phyloP scores from a whole-genome alignment of 2,113 vertebrate genomes.

The Pipa parva region DNA sequence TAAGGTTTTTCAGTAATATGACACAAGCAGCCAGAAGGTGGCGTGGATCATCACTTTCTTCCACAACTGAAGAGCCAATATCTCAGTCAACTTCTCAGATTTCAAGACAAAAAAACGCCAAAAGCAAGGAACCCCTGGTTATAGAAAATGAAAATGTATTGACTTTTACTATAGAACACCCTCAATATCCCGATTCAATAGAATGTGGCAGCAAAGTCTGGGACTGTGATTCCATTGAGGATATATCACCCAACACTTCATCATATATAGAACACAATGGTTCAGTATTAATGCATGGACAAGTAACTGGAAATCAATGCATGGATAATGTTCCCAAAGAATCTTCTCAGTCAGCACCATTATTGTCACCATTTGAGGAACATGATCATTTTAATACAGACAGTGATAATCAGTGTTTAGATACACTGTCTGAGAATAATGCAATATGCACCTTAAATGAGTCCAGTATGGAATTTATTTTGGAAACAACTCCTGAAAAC shows the following conservation, averaged over 20 bases:
- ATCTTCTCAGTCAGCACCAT: neutral
- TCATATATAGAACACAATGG: neutral
- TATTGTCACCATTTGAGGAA: neutral
- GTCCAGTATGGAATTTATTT: neutral
- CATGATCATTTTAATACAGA: neutral
- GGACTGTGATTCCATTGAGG: conserved; percentile 23
- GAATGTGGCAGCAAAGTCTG: conserved; percentile 49
- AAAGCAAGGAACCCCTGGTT: conserved; percentile 48
- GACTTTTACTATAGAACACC: conserved; percentile 45
- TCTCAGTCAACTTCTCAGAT: conserved; percentile 52
- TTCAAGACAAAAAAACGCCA: conserved; percentile 45
- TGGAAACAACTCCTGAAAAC: conserved; percentile 7
- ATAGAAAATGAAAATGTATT: conserved; percentile 55
- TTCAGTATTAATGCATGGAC: neutral
- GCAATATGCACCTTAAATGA: neutral
- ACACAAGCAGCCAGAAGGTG: conserved; percentile 78
- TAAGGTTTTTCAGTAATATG: conserved; percentile 78
- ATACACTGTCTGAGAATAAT: neutral
- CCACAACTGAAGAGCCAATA: conserved; percentile 64
- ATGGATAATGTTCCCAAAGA: neutral
- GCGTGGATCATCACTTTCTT: conserved; percentile 68
- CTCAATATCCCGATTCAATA: conserved; percentile 53
- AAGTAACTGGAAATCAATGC: neutral
- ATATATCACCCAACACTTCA: neutral
- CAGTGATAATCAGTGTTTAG: neutral